phyloP scores from a whole-genome alignment of 2,797 vertebrate species.

The Squalus acanthias region DNA sequence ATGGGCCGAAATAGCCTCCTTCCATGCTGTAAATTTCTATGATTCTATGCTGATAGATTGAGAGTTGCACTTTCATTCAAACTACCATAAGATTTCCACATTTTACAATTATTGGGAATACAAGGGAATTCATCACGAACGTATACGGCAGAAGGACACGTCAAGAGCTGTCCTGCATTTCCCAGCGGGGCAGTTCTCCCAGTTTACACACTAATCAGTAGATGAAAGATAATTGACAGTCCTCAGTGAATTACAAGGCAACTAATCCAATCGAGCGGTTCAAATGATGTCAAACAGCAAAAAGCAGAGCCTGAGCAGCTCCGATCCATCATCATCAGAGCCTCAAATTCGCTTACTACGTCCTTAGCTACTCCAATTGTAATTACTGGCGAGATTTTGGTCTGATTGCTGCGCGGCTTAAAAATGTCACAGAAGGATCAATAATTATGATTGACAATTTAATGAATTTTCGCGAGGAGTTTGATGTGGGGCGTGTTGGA shows the following conservation, averaged over 20 bases:
- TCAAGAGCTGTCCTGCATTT: neutral
- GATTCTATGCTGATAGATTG: neutral
- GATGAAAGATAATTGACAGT: neutral
- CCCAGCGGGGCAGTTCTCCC: neutral
- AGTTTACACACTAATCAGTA: neutral
- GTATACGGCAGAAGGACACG: neutral
- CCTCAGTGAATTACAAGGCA: neutral
- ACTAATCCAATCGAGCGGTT: neutral
- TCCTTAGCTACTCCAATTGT: neutral
- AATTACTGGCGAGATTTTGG: neutral
- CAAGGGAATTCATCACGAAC: neutral
- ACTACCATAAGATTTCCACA: neutral
- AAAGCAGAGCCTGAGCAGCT: neutral
- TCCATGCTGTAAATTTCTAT: too few species aligned
- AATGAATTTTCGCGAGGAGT: neutral
- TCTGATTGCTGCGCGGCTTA: neutral
- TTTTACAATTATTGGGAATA: neutral
- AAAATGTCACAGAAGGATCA: neutral
- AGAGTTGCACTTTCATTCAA: neutral
- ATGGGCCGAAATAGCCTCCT: too few species aligned
- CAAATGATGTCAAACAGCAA: too few species aligned
- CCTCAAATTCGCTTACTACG: neutral
- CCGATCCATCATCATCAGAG: too few species aligned
- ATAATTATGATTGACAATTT: neutral
- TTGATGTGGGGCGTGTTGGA: neutral